A percentile compares a stretch with the other conserved stretches of the same genome.
These are phyloP conservation scores for Helleia helle DNA, from an alignment of 2,888 invertebrate genomes.

Conservation along the genomic window DNA sequence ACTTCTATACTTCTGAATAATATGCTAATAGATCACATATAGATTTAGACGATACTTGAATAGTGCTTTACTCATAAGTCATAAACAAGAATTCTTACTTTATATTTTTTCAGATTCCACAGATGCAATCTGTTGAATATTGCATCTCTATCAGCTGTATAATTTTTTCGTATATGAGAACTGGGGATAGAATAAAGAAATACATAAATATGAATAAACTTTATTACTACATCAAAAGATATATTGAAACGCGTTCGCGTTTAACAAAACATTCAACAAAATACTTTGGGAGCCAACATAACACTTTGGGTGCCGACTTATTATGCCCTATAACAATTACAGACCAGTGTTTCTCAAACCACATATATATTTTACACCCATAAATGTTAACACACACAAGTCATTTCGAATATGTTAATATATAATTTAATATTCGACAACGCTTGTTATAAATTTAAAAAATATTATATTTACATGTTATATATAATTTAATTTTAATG, in stretches of 20 bases:
- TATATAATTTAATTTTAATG: conserved; percentile 5
- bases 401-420: conserved; percentile 2
- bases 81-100: too few species aligned
- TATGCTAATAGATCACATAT: too few species aligned
- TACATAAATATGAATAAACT: conserved; percentile 60
- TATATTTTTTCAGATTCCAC: too few species aligned
- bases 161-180: too few species aligned
- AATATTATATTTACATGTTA: conserved; percentile 3
- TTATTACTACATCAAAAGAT: conserved; percentile 70
- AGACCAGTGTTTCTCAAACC: conserved; percentile 72
- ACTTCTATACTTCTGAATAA: too few species aligned
- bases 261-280: conserved; percentile 70
- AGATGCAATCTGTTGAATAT: too few species aligned
- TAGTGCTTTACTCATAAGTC: too few species aligned
- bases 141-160: too few species aligned
- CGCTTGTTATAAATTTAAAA: background rate
- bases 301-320: conserved; percentile 66
- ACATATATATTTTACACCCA: conserved; percentile 19
- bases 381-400: conserved; percentile 11
- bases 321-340: conserved; percentile 53
- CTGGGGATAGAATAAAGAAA: background rate
- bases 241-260: conserved; percentile 55
- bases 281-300: conserved; percentile 66
- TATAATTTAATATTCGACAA: background rate
- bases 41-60: too few species aligned